A percentile compares a stretch with the other conserved stretches of the same genome.
Evolutionary conservation across 2,113 vertebrate genomes (phyloP).

Genomic region (Solea senegalensis): DNA sequence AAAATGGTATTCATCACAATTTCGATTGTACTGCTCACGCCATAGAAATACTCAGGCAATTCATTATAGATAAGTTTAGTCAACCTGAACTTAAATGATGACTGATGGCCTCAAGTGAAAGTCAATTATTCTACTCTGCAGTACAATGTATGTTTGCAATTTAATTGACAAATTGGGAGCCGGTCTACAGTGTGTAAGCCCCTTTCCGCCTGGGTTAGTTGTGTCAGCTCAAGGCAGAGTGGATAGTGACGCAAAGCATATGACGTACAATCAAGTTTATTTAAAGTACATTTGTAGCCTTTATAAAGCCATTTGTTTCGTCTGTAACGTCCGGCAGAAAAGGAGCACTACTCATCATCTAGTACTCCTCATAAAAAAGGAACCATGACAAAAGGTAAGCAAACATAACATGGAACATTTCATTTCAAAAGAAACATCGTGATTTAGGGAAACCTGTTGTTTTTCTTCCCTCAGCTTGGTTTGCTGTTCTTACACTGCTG

Average conservation of each 20-base stretch:
- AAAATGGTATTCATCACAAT: neutral
- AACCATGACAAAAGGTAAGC: conserved; percentile 33
- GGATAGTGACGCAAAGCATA: conserved; percentile 13
- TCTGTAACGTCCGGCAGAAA: conserved; percentile 4
- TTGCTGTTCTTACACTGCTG: conserved; percentile 43
- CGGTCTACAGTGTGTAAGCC: neutral
- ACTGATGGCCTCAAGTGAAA: neutral
- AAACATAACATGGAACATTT: neutral
- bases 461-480: conserved; percentile 19
- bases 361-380: neutral
- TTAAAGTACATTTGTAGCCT: neutral
- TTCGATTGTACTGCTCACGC: neutral
- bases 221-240: conserved; percentile 17
- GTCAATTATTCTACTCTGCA: neutral
- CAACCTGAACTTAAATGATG: neutral
- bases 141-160: neutral
- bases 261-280: conserved; percentile 14
- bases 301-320: conserved; percentile 16
- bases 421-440: neutral
- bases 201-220: conserved; percentile 23
- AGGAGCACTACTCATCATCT: conserved; percentile 10
- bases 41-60: neutral
- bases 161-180: neutral
- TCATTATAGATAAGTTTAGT: neutral
- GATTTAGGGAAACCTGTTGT: neutral